Evolutionary conservation across 2,888 invertebrate species (phyloP).

Genomic region (Agrotis clavis): DNA sequence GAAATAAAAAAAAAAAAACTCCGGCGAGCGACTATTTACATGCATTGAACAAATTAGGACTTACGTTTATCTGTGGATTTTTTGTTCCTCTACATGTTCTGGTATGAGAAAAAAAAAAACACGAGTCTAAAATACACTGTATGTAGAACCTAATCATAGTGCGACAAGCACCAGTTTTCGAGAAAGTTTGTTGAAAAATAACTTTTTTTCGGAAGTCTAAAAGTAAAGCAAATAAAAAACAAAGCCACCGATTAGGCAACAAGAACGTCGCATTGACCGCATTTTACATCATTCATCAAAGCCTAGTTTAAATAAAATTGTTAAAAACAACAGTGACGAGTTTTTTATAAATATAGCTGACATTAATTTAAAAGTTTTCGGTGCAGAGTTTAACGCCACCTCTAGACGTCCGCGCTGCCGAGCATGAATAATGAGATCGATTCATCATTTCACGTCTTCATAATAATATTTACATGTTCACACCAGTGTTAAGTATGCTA

Average conservation of each 20-base stretch:
- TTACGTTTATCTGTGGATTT: no score
- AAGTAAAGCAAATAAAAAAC: conserved; percentile 7
- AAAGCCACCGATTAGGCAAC: conserved; percentile 26
- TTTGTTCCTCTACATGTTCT: no score
- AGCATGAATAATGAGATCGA: conserved; percentile 30
- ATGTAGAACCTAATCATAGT: no score
- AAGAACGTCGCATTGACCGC: conserved; percentile 35
- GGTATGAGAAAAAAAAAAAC: no score
- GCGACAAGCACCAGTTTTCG: no score
- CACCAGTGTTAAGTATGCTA: conserved; percentile 17
- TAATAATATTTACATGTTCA: conserved; percentile 44
- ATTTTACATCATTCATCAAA: conserved; percentile 33
- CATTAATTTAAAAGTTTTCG: conserved; percentile 34
- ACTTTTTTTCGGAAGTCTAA: no score
- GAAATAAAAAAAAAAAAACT: no score
- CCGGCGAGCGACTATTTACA: no score
- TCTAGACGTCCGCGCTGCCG: conserved; percentile 2
- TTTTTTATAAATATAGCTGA: conserved; percentile 26
- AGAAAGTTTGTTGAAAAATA: no score
- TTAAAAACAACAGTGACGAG: conserved; percentile 17
- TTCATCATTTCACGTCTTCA: conserved; percentile 36
- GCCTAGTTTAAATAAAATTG: conserved; percentile 28
- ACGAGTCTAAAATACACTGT: no score
- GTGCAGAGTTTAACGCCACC: conserved; percentile 19
- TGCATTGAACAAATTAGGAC: no score